A percentile compares a stretch with the other conserved stretches of the same genome.
Evolutionary conservation across 2,797 vertebrate species (phyloP).

Genomic region (Acipenser ruthenus): DNA sequence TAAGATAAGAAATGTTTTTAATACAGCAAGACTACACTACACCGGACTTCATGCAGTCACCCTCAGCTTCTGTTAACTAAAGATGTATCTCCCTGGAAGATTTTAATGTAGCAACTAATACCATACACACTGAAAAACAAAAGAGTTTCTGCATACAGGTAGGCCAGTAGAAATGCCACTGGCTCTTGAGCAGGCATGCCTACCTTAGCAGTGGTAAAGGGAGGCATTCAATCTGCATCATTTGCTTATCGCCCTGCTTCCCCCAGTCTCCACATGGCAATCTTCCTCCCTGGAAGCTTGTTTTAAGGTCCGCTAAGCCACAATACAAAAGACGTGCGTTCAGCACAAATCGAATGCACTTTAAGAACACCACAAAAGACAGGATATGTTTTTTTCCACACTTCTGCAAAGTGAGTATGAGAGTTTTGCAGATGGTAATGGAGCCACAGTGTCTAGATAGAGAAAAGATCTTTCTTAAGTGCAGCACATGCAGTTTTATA

Average conservation of each 20-base stretch:
- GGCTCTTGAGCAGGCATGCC: constrained; percentile 21
- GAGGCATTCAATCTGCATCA: constrained; percentile 27
- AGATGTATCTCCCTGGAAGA: constrained; percentile 62
- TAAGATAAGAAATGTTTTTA: constrained; percentile 23
- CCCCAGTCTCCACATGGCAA: constrained; percentile 47
- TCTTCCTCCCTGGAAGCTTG: constrained; percentile 52
- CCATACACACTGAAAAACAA: constrained; percentile 58
- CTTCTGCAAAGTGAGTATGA: constrained; percentile 67
- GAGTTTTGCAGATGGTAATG: constrained; percentile 76
- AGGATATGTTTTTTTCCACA: constrained; percentile 86
- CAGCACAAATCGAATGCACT: constrained; percentile 69
- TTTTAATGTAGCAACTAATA: constrained; percentile 63
- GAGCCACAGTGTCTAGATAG: constrained; percentile 74
- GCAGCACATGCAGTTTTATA: constrained; percentile 58
- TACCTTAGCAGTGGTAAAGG: constrained; percentile 29
- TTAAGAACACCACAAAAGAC: constrained; percentile 62
- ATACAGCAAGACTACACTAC: constrained; percentile 37
- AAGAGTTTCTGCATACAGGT: constrained; percentile 42
- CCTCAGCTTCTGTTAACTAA: constrained; percentile 53
- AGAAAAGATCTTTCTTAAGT: constrained; percentile 59
- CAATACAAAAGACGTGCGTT: constrained; percentile 66
- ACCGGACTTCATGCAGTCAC: constrained; percentile 35
- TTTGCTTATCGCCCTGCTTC: constrained; percentile 43
- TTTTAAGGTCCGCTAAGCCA: constrained; percentile 58
- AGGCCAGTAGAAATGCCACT: not conserved